Percentiles rank a stretch among this genome's conserved stretches.
These are phyloP conservation scores for Neuroterus valhalla DNA, from an alignment of 1,140 invertebrate genomes.

Conservation along the genomic window DNA sequence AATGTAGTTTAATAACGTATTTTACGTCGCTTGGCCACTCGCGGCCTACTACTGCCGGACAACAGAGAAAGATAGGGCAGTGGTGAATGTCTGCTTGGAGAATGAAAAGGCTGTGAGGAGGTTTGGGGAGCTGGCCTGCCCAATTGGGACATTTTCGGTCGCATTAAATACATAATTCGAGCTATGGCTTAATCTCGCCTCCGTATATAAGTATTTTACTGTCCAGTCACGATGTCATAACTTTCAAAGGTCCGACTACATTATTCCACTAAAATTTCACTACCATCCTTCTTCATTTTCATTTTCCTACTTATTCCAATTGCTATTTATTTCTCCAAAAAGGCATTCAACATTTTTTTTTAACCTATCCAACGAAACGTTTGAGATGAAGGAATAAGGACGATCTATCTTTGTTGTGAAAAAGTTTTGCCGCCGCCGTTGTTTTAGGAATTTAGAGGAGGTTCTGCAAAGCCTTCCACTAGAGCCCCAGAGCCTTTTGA, in stretches of 20 bases:
- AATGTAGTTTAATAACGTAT: constrained; percentile 65
- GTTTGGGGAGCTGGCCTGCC: constrained; percentile 41
- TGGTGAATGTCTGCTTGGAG: constrained; percentile 34
- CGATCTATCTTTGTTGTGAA: no score
- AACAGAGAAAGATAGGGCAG: constrained; percentile 45
- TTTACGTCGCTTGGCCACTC: constrained; percentile 56
- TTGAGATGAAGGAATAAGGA: no score
- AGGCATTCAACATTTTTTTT: no score
- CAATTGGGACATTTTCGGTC: constrained; percentile 62
- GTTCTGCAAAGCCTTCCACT: no score
- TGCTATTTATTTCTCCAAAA: no score
- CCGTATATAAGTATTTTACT: constrained; percentile 49
- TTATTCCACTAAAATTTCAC: constrained; percentile 10
- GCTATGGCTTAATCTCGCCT: constrained; percentile 51
- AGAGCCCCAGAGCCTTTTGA: no score
- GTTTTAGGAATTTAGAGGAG: no score
- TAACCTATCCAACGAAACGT: no score
- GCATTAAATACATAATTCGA: constrained; percentile 58
- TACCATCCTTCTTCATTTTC: background rate
- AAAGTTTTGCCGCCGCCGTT: no score
- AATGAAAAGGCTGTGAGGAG: constrained; percentile 41
- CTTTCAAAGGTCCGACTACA: background rate
- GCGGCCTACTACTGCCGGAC: constrained; percentile 40
- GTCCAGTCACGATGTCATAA: constrained; percentile 7
- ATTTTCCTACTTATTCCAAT: background rate